These are phyloP conservation scores for Lasius platythorax DNA, from an alignment of 2,888 invertebrate genomes.

Conservation along the genomic window DNA sequence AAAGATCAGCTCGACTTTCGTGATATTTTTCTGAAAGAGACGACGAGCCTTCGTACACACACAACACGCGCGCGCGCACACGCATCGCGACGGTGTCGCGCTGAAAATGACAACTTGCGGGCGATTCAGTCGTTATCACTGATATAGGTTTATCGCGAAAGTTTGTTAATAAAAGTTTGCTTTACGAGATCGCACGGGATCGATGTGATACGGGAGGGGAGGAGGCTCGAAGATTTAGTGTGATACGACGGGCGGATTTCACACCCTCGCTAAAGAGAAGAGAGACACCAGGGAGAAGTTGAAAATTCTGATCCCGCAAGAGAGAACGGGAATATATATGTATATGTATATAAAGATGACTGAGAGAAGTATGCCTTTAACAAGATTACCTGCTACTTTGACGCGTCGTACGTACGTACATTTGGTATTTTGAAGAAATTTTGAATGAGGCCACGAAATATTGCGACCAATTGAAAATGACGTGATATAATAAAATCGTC, in stretches of 20 bases:
- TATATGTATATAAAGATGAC: background rate
- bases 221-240: conserved; percentile 1
- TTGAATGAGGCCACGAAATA: background rate
- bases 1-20: background rate
- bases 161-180: conserved; percentile 58
- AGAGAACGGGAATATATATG: background rate
- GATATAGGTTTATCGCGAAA: conserved; percentile 38
- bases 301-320: conserved; percentile 6
- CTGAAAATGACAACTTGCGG: conserved; percentile 14
- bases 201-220: background rate
- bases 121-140: conserved; percentile 29
- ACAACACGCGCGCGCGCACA: background rate
- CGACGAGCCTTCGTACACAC: background rate
- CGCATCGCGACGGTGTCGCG: background rate
- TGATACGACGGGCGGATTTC: background rate
- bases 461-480: conserved; percentile 5
- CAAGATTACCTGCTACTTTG: background rate
- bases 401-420: background rate
- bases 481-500: background rate
- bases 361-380: conserved; percentile 3
- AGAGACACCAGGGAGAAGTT: conserved; percentile 14
- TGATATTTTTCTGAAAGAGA: background rate
- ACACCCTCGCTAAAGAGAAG: conserved; percentile 6
- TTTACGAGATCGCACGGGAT: background rate
- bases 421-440: conserved; percentile 13